Evolutionary conservation across 2,797 vertebrate species (phyloP).

Genomic region (Falco columbarius): DNA sequence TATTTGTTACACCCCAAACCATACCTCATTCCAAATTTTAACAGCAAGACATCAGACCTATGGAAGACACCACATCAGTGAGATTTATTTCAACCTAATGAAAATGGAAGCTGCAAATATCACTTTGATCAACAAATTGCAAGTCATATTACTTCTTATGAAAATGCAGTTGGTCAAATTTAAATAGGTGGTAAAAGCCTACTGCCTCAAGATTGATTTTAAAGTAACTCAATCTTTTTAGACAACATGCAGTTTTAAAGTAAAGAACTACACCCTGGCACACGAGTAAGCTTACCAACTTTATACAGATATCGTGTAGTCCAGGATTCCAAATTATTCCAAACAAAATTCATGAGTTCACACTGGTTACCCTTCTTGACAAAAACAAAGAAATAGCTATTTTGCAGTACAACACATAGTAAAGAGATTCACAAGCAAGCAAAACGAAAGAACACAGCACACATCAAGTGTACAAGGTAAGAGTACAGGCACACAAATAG

Average conservation of each 20-base stretch:
- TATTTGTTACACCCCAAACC: not conserved
- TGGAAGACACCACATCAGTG: not conserved
- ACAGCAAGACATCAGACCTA: not conserved
- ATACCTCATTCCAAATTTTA: not conserved
- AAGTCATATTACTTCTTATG: not conserved
- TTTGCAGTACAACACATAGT: not conserved
- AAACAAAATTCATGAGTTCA: not conserved
- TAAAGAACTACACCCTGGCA: not conserved
- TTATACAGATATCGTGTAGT: not conserved
- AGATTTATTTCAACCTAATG: not conserved
- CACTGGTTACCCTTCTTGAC: not conserved
- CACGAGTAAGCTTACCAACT: not conserved
- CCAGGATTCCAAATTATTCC: not conserved
- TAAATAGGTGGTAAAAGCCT: not conserved
- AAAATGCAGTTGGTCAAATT: not conserved
- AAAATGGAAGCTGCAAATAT: not conserved
- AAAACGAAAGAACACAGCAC: not conserved
- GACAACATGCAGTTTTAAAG: not conserved
- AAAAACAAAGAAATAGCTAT: not conserved
- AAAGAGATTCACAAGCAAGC: not conserved
- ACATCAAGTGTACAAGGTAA: not conserved
- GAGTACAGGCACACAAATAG: not conserved
- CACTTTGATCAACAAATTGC: not conserved
- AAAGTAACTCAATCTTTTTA: not conserved
- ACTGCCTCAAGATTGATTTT: not conserved